Percentiles rank a stretch among this genome's conserved stretches.
These are phyloP conservation scores for Nemurella pictetii DNA, from an alignment of 2,888 invertebrate species.

Conservation along the genomic window DNA sequence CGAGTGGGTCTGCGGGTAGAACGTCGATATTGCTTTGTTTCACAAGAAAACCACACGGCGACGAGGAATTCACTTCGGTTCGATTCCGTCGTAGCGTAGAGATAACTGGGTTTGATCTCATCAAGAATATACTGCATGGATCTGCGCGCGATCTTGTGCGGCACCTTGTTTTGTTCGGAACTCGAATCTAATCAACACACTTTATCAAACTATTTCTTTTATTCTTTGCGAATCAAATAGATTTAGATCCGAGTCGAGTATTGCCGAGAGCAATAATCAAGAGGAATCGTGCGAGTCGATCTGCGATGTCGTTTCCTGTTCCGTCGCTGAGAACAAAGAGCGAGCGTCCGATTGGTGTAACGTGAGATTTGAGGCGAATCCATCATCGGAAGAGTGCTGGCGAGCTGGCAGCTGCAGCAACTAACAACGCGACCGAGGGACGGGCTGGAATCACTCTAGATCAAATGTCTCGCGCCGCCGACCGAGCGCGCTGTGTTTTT, in stretches of 20 bases:
- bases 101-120: neutral
- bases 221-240: neutral
- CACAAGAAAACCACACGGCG: neutral
- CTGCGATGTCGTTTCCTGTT: neutral
- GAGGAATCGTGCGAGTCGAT: neutral
- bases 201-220: neutral
- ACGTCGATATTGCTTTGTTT: neutral
- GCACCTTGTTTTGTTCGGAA: neutral
- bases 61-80: neutral
- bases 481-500: neutral
- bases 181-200: neutral
- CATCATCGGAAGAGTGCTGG: slow-evolving; percentile 13
- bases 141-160: neutral
- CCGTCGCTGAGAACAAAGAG: neutral
- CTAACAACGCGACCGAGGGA: neutral
- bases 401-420: too few species aligned
- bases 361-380: slow-evolving; percentile 7
- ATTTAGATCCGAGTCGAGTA: neutral
- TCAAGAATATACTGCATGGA: neutral
- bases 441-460: neutral
- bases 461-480: neutral
- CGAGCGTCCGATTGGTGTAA: neutral
- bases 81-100: neutral
- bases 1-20: neutral
- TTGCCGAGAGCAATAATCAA: neutral